Conservation (phyloP, 1,140 invertebrate species). For the Drosophila tani region DNA sequence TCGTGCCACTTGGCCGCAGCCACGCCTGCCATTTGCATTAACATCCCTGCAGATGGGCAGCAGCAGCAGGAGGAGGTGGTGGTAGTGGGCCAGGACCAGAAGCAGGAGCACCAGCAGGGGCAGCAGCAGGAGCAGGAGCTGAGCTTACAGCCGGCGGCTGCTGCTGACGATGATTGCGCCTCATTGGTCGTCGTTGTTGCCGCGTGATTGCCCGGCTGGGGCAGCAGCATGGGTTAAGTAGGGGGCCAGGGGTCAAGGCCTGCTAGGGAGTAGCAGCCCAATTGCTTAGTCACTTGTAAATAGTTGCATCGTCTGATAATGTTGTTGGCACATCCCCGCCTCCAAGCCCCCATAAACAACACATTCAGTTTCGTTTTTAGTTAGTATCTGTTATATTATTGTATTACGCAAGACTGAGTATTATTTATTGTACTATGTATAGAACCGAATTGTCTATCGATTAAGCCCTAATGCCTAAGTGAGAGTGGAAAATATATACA, state of each 20-base stretch:
- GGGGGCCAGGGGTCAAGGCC: slow-evolving; percentile 12
- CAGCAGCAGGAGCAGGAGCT: slow-evolving; percentile 31
- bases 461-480: slow-evolving; percentile 67
- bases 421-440: slow-evolving; percentile 76
- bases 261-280: slow-evolving; percentile 12
- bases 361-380: slow-evolving; percentile 60
- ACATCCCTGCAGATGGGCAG: slow-evolving; percentile 65
- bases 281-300: slow-evolving; percentile 77
- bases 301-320: slow-evolving; percentile 60
- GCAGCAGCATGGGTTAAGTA: slow-evolving; percentile 6
- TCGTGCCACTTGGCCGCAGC: slow-evolving; percentile 46
- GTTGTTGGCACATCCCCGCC: slow-evolving; percentile 18
- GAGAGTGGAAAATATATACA: slow-evolving; percentile 43
- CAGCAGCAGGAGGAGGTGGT: slow-evolving; percentile 11
- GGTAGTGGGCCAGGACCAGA: neutral
- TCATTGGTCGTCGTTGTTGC: slow-evolving; percentile 80
- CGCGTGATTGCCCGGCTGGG: slow-evolving; percentile 73
- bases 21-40: slow-evolving; percentile 76
- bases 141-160: slow-evolving; percentile 72
- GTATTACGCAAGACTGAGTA: slow-evolving; percentile 76
- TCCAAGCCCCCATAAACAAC: slow-evolving; percentile 7
- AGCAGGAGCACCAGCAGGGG: slow-evolving; percentile 25
- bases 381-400: slow-evolving; percentile 74
- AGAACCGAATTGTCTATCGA: slow-evolving; percentile 65
- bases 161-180: slow-evolving; percentile 76